Conservation (phyloP, 2,797 vertebrate species). For the Pseudomugil gertrudae region DNA sequence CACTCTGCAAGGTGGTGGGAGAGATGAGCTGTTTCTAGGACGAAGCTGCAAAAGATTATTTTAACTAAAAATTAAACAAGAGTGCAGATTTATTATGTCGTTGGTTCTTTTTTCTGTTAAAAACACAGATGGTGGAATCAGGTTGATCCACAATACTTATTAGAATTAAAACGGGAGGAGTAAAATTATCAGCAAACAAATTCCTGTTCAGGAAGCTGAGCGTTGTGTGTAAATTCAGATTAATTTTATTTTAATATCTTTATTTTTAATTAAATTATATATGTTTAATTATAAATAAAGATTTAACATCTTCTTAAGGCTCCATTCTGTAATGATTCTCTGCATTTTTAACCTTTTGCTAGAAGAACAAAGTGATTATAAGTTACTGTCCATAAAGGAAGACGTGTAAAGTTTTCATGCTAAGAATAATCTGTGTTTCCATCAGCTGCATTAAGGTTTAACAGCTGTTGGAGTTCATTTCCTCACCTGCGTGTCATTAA, state of each 20-base stretch:
- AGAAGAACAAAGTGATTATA: background rate
- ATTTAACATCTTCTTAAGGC: background rate
- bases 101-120: background rate
- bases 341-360: background rate
- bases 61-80: background rate
- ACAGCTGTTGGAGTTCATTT: slow-evolving; percentile 7
- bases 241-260: background rate
- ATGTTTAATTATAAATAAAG: background rate
- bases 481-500: slow-evolving; percentile 4
- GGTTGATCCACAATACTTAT: background rate
- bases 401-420: background rate
- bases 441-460: background rate
- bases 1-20: slow-evolving; percentile 23
- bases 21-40: slow-evolving; percentile 29
- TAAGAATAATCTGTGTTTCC: no score
- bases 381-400: background rate
- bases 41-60: slow-evolving; percentile 23
- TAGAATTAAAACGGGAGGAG: background rate
- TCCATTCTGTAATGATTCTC: background rate
- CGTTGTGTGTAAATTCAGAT: background rate
- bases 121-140: background rate
- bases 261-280: no score
- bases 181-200: no score
- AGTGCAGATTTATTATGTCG: slow-evolving; percentile 3
- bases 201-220: background rate